Percentiles rank a stretch among this genome's conserved stretches.
These are phyloP conservation scores for Mactra quadrangularis DNA, from an alignment of 1,140 invertebrate genomes.

Conservation along the genomic window DNA sequence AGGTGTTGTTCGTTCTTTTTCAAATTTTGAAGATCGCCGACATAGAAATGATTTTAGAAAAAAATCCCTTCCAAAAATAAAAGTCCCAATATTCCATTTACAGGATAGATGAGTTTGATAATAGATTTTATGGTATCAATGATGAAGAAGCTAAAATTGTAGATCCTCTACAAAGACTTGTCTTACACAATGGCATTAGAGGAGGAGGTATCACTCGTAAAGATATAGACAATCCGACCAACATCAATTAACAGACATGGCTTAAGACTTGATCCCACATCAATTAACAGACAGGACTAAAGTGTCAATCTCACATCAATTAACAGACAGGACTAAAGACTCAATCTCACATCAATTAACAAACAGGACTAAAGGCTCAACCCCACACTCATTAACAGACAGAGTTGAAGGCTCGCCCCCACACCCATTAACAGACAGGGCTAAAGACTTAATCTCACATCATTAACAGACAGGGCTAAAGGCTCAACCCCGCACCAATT, in stretches of 20 bases:
- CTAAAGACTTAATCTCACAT: neutral
- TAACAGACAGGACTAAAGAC: too few relatives aligned
- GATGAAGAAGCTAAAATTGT: slow-evolving; percentile 70
- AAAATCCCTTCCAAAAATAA: neutral
- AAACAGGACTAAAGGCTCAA: too few relatives aligned
- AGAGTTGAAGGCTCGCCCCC: too few relatives aligned
- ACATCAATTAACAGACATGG: neutral
- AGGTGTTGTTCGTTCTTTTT: too few relatives aligned
- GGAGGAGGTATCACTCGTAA: slow-evolving; percentile 69
- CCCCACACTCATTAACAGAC: too few relatives aligned
- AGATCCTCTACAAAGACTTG: slow-evolving; percentile 73
- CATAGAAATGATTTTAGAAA: neutral
- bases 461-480: too few relatives aligned
- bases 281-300: neutral
- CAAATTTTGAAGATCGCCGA: neutral
- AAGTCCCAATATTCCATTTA: neutral
- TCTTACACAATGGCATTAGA: slow-evolving; percentile 72
- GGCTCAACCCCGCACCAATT: too few relatives aligned
- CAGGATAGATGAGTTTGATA: slow-evolving; percentile 71
- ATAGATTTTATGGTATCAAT: slow-evolving; percentile 69
- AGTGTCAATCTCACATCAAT: neutral
- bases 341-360: too few relatives aligned
- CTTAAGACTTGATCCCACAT: neutral
- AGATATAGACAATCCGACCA: slow-evolving; percentile 41
- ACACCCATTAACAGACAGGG: too few relatives aligned